phyloP scores from a whole-genome alignment of 2,888 invertebrate genomes.

The Hydraecia micacea region DNA sequence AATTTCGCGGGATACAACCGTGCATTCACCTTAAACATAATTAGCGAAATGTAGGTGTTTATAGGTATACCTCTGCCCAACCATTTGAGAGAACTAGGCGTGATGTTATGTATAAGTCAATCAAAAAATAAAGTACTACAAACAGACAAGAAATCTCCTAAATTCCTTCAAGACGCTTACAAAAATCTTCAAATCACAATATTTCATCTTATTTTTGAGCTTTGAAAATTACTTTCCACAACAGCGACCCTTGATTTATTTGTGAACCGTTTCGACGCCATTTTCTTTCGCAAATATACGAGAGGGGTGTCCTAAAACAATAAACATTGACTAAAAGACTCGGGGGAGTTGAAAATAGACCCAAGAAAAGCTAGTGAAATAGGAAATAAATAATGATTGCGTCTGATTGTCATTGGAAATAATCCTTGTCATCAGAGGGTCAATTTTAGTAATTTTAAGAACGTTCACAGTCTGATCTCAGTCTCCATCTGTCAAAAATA shows the following conservation, averaged over 20 bases:
- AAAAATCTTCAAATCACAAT: constrained; percentile 3
- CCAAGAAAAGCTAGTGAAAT: constrained; percentile 10
- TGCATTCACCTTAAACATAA: too few species aligned
- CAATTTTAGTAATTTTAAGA: too few species aligned
- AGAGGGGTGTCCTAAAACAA: constrained; percentile 52
- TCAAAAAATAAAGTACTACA: background rate
- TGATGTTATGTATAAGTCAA: background rate
- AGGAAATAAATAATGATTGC: constrained; percentile 4
- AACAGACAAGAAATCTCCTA: background rate
- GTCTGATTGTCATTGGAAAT: background rate
- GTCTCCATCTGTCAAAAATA: too few species aligned
- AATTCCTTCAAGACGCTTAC: background rate
- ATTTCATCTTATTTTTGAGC: constrained; percentile 15
- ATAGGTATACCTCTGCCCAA: background rate
- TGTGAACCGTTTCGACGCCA: constrained; percentile 41
- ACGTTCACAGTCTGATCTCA: too few species aligned
- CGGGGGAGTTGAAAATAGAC: constrained; percentile 24
- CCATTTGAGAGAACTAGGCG: background rate
- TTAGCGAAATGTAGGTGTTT: too few species aligned
- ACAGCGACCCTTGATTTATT: constrained; percentile 45
- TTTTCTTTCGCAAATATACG: constrained; percentile 47
- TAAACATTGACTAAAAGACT: constrained; percentile 49
- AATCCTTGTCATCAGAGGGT: background rate
- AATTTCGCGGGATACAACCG: too few species aligned
- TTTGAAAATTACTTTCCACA: constrained; percentile 25